Evolutionary conservation across 2,113 vertebrate genomes (phyloP).

Genomic region (Gadus chalcogrammus): DNA sequence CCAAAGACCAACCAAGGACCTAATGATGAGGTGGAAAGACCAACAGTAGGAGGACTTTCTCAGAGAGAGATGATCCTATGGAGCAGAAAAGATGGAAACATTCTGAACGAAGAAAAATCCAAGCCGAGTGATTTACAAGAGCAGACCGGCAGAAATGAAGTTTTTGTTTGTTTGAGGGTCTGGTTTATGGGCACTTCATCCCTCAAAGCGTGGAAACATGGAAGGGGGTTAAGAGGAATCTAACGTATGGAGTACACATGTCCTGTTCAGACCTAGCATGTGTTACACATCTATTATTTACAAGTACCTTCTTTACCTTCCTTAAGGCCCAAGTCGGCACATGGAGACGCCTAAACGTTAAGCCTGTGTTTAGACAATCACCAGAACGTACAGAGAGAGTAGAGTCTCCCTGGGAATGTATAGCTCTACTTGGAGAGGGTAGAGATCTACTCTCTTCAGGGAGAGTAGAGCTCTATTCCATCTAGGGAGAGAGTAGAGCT

Average conservation of each 20-base stretch:
- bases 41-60: too few species aligned
- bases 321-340: constrained; percentile 25
- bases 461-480: too few species aligned
- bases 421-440: too few species aligned
- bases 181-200: constrained; percentile 7
- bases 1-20: too few species aligned
- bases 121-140: background rate
- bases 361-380: constrained; percentile 37
- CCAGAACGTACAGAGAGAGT: constrained; percentile 34
- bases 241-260: constrained; percentile 42
- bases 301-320: constrained; percentile 39
- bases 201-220: constrained; percentile 23
- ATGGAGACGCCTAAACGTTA: constrained; percentile 41
- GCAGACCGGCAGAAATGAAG: background rate
- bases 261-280: constrained; percentile 37
- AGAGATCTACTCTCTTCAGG: too few species aligned
- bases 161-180: background rate
- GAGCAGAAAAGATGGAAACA: background rate
- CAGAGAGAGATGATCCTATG: too few species aligned
- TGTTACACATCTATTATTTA: constrained; percentile 48
- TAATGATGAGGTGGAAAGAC: too few species aligned
- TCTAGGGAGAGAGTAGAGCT: constrained; percentile 37
- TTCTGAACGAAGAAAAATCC: background rate
- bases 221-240: constrained; percentile 7
- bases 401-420: constrained; percentile 15